Percentiles rank a stretch among this genome's conserved stretches.
Conservation (phyloP, 2,888 invertebrate genomes). For the Drosophila mettleri region DNA sequence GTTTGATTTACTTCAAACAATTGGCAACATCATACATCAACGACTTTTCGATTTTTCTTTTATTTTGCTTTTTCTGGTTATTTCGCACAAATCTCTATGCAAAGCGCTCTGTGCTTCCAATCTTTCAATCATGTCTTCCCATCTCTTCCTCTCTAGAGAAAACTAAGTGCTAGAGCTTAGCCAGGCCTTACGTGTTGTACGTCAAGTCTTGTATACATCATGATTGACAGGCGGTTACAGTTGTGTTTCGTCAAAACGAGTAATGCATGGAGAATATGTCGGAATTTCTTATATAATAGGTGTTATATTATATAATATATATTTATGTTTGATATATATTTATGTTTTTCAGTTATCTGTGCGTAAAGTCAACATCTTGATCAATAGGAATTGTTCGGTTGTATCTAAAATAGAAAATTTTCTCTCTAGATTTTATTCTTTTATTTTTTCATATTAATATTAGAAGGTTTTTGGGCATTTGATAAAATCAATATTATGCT, state of each 20-base stretch:
- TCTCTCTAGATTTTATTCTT: no score
- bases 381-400: no score
- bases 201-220: constrained; percentile 12
- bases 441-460: no score
- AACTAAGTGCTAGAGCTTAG: constrained; percentile 30
- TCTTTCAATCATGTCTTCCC: constrained; percentile 41
- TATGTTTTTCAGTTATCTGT: no score
- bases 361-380: no score
- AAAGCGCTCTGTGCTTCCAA: constrained; percentile 40
- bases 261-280: neutral
- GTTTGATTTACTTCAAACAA: constrained; percentile 80
- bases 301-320: neutral
- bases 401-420: no score
- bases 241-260: neutral
- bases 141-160: neutral
- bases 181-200: constrained; percentile 10
- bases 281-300: neutral
- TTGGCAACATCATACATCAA: constrained; percentile 82
- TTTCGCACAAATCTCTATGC: constrained; percentile 65
- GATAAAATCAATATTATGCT: no score
- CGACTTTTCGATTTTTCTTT: constrained; percentile 51
- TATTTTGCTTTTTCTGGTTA: constrained; percentile 29
- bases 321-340: neutral
- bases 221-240: constrained; percentile 1
- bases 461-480: no score